Base-by-base conservation (phyloP, 2,797 vertebrate species). In the Poeciliopsis infans region DNA sequence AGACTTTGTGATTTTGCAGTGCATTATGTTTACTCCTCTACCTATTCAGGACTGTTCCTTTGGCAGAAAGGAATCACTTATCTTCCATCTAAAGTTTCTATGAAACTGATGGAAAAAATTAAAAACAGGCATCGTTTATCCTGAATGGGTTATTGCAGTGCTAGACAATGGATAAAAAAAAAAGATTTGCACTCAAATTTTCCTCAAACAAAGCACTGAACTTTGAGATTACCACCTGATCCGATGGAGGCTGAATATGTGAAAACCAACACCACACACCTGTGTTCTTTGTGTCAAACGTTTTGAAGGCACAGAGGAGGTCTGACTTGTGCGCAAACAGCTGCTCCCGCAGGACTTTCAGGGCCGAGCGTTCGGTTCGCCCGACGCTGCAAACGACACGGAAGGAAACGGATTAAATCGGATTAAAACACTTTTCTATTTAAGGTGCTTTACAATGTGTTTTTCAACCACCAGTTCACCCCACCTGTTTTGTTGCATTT, bases 301-400 rank as follows among this genome's bases (percentile, higher is more conserved):
- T 91, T 85, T 95, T 96, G 91, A 99, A 98, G 45, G 96, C 95
- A 39, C 86, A 85, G 64, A 97, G 92, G 88, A 99, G 97, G 78
- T 96, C 96, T 0, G 97, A 97, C 80, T 96, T 97, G 94, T 99
- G 97, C 28, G 96, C 95, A 92, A 98, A 99, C 43, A 99, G 88
- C 89, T 97, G 97, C 82, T 98, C 97, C 80, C 96, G 90, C 84
- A 98, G 93, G 43, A 97, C 96, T 90, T 95, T 96, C 71, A 99
- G 96, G 53, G 98, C 98, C 0, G 97, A 98, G 84, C 96, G 96
- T 83, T 99, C 98, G 0, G 97, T 97, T 83, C 95, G 94, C 77
- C 97, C 97, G 43, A 97, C 94, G 83, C 98, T 99, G 92, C 28
- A 81, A 79, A 47, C 0, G 23, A 81, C 72, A 74, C 1, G 55